Conservation (phyloP, 2,888 invertebrate species). For the Hypselothyrea guttata region DNA sequence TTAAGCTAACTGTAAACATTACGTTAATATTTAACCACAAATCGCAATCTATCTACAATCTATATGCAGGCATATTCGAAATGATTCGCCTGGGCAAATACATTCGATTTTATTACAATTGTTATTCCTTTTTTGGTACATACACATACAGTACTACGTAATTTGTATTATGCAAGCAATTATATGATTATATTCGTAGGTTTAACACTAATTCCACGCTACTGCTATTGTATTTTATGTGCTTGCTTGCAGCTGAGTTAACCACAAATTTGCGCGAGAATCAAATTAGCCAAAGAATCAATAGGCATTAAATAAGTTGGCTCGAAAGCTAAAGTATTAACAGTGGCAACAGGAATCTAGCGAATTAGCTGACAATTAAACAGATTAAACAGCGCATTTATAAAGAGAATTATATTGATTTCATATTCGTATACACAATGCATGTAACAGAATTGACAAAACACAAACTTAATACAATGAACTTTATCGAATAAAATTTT, state of each 20-base stretch:
- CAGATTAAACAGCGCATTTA: conserved; percentile 24
- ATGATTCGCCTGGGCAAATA: conserved; percentile 22
- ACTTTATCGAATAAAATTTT: conserved; percentile 77
- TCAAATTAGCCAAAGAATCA: conserved; percentile 73
- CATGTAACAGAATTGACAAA: conserved; percentile 13
- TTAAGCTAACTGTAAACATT: conserved; percentile 47
- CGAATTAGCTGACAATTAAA: conserved; percentile 29
- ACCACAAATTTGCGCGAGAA: conserved; percentile 46
- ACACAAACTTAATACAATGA: conserved; percentile 66
- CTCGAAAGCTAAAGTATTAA: conserved; percentile 39
- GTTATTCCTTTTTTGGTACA: conserved; percentile 31
- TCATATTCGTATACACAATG: conserved; percentile 11
- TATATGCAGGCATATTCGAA: conserved; percentile 25
- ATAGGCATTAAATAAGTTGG: conserved; percentile 55
- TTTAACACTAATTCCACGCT: conserved; percentile 40
- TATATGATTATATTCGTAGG: conserved; percentile 45
- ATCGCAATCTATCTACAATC: conserved; percentile 23
- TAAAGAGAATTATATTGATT: conserved; percentile 17
- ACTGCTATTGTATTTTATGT: conserved; percentile 40
- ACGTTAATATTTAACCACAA: conserved; percentile 50
- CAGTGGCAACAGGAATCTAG: conserved; percentile 9
- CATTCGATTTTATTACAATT: conserved; percentile 67
- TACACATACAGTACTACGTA: conserved; percentile 33
- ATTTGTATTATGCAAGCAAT: conserved; percentile 62
- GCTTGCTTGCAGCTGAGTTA: conserved; percentile 30